These are phyloP conservation scores for Parthenolecanium corni DNA, from an alignment of 2,888 invertebrate species.

Conservation along the genomic window DNA sequence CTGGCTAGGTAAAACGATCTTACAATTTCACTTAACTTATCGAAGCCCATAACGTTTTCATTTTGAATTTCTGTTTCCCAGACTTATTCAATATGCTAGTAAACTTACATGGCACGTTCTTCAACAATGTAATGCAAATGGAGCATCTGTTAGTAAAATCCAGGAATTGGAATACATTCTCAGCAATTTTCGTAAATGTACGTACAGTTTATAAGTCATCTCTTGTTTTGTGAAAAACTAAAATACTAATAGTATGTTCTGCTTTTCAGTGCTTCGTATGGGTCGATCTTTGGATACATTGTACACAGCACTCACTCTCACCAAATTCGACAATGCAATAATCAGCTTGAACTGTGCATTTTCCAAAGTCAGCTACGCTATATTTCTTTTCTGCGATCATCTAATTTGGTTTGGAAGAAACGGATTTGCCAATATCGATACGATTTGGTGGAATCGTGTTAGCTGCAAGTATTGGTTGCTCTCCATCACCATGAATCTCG, in stretches of 20 bases:
- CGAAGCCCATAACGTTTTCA: neutral
- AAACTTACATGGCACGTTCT: constrained; percentile 67
- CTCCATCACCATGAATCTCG: constrained; percentile 49
- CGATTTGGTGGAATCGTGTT: constrained; percentile 60
- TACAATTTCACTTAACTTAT: neutral
- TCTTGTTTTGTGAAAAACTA: neutral
- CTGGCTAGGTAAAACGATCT: constrained; percentile 45
- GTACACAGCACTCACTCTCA: constrained; percentile 57
- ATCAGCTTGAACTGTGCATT: constrained; percentile 60
- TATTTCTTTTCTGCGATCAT: constrained; percentile 75
- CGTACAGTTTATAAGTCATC: constrained; percentile 36
- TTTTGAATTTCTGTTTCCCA: constrained; percentile 39
- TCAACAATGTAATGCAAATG: constrained; percentile 49
- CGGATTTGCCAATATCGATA: constrained; percentile 54
- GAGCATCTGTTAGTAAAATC: constrained; percentile 57
- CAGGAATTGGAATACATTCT: constrained; percentile 71
- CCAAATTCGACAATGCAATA: constrained; percentile 59
- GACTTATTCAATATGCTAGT: constrained; percentile 71
- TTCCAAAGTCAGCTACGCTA: constrained; percentile 64
- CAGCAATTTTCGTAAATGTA: constrained; percentile 78
- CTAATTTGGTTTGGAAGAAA: constrained; percentile 71
- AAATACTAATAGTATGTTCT: constrained; percentile 32
- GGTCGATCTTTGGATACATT: constrained; percentile 74
- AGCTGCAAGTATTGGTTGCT: constrained; percentile 47
- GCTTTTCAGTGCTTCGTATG: constrained; percentile 61